Evolutionary conservation across 2,113 vertebrate species (phyloP), one percentile per base, ranked within the genome.

Genomic region (Pleuronectes platessa): DNA sequence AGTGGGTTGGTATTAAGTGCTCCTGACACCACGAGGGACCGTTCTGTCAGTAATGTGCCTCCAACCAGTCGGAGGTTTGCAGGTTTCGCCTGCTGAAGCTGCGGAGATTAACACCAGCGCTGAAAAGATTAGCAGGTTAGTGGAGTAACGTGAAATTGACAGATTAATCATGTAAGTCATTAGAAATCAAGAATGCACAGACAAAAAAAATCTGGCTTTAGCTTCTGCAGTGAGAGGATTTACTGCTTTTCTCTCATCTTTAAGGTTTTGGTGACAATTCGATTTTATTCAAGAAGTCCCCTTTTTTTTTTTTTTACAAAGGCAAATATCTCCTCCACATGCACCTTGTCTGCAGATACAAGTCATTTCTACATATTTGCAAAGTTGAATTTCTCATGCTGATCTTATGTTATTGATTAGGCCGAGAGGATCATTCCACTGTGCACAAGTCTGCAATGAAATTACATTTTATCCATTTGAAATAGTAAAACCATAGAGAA

Each of bases 1-100:
- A n/a, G 76, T 71, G 74, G 81, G 70, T 14, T 51, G 60, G 65
- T 76, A 62, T 86, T 78, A 76, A 79, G 71, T 82, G 78, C 71
- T 70, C 40, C 45, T 76, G 74, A 87, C 71, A 77, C 65, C 69
- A 79, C 17, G 14, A 81, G 75, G 68, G 76, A 78, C 37, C 0
- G 2, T 56, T 79, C 42, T 51, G 68, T 68, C 73, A 63, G 47
- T 79, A 65, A 81, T 68, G 64, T 63, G 65, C 54, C 54, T 68
- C 70, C 72, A 49, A 78, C 82, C 74, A 81, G 66, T 69, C 75
- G 23, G 76, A 63, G 72, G 13, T 71, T 31, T 67, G 21, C 54
- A 51, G 65, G 55, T 70, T 2, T 24, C 31, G 31, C 31, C 27
- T 23, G 49, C 12, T 14, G 26, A 27, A 58, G 37, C 74, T 3